A percentile compares a stretch with the other conserved stretches of the same genome.
Conservation (phyloP, 2,797 vertebrate species). For the Sebastes steindachneri region DNA sequence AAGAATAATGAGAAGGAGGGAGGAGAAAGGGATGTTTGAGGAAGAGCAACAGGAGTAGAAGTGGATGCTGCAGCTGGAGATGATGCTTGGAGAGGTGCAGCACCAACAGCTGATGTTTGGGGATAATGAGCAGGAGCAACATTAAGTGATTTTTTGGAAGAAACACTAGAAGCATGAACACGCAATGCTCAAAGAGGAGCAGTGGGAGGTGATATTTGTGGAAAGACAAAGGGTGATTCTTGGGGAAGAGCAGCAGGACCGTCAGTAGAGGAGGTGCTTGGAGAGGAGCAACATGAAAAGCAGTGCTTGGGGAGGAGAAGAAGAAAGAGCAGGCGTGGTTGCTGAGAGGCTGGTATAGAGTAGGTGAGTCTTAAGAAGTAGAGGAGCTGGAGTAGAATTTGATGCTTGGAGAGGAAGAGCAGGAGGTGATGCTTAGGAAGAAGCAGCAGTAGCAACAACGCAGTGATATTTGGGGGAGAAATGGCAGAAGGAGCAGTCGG, state of each 20-base stretch:
- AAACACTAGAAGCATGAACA: neutral
- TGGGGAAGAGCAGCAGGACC: neutral
- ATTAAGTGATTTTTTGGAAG: neutral
- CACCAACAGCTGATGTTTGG: neutral
- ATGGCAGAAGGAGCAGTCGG: neutral
- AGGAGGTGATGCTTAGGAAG: neutral
- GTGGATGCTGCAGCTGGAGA: neutral
- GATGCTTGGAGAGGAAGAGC: neutral
- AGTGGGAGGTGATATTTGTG: neutral
- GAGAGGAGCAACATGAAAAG: neutral
- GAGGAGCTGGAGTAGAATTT: neutral
- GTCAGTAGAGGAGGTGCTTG: neutral
- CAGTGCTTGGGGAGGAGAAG: neutral
- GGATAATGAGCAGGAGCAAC: neutral
- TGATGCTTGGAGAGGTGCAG: neutral
- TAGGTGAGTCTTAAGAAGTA: fast-evolving
- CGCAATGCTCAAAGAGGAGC: neutral
- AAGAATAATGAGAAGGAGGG: too few relatives aligned
- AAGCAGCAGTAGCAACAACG: neutral
- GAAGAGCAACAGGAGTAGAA: neutral
- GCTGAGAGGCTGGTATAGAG: neutral
- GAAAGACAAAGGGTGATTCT: neutral
- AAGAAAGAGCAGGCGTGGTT: neutral
- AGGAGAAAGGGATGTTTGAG: neutral
- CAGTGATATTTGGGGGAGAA: neutral